These are phyloP conservation scores for Papilio demoleus DNA, from an alignment of 2,888 invertebrate species.

Conservation along the genomic window DNA sequence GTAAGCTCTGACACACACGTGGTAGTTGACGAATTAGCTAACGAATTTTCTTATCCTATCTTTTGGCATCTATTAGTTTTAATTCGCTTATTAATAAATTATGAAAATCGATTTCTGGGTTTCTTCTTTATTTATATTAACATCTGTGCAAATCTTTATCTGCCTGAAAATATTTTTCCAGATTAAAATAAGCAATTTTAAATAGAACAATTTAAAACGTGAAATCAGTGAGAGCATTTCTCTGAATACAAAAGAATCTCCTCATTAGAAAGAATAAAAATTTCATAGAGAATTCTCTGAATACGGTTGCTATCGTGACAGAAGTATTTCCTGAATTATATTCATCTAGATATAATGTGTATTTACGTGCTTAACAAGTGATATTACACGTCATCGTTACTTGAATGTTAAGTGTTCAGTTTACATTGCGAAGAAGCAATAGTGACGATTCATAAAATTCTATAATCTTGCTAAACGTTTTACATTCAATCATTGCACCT, in stretches of 20 bases:
- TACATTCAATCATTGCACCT: too few relatives aligned
- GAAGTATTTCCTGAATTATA: constrained; percentile 6
- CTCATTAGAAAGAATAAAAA: constrained; percentile 16
- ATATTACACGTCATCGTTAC: neutral
- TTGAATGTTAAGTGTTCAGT: neutral
- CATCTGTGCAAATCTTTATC: too few relatives aligned
- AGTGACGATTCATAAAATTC: neutral
- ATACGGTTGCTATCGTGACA: neutral
- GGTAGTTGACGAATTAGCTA: neutral
- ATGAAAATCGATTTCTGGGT: too few relatives aligned
- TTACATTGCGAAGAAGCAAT: neutral
- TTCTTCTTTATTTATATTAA: too few relatives aligned
- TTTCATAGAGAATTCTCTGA: neutral
- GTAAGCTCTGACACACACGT: neutral
- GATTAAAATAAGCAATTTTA: neutral
- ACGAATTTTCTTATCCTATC: neutral
- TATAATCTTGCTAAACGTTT: too few relatives aligned
- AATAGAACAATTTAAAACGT: neutral
- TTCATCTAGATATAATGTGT: neutral
- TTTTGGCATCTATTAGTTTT: neutral
- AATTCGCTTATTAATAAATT: too few relatives aligned
- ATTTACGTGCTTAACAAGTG: constrained; percentile 8
- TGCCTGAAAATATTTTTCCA: too few relatives aligned
- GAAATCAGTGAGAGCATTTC: neutral
- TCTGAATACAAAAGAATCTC: constrained; percentile 8